Conservation (phyloP, 64 coral and sea anemone genomes). For the Dendronephthya gigantea region DNA sequence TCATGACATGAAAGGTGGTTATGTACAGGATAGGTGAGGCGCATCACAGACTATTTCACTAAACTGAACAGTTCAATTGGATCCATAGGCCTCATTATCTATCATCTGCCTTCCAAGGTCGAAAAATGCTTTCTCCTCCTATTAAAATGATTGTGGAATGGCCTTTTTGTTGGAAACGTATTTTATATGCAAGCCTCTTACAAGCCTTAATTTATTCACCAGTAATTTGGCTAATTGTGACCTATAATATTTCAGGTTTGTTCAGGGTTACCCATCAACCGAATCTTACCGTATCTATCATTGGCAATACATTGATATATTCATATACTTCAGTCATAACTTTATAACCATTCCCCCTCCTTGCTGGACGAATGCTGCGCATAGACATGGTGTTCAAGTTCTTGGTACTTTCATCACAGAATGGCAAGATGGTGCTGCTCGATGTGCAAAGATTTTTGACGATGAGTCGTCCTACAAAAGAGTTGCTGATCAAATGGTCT, state of each 20-base stretch:
- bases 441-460: slow-evolving; percentile 55
- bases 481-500: slow-evolving; percentile 63
- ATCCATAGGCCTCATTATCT: too few species aligned
- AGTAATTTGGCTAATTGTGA: neutral
- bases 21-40: slow-evolving; percentile 48
- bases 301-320: slow-evolving; percentile 89
- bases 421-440: slow-evolving; percentile 54
- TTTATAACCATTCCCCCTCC: slow-evolving; percentile 91
- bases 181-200: neutral
- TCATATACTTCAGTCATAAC: slow-evolving; percentile 98
- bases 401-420: slow-evolving; percentile 91
- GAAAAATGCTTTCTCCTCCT: too few species aligned
- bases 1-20: slow-evolving; percentile 74
- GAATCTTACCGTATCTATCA: slow-evolving; percentile 79
- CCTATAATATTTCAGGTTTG: slow-evolving; percentile 55
- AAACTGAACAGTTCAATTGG: too few species aligned
- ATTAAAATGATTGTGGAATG: too few species aligned
- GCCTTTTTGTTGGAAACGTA: neutral
- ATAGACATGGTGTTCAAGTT: slow-evolving; percentile 79
- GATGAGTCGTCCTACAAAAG: slow-evolving; percentile 34
- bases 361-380: slow-evolving; percentile 94
- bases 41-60: too few species aligned
- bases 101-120: too few species aligned
- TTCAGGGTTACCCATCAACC: slow-evolving; percentile 57
- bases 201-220: neutral